Evolutionary conservation across 2,113 vertebrate genomes (phyloP).

Genomic region (Pluvianellus socialis): DNA sequence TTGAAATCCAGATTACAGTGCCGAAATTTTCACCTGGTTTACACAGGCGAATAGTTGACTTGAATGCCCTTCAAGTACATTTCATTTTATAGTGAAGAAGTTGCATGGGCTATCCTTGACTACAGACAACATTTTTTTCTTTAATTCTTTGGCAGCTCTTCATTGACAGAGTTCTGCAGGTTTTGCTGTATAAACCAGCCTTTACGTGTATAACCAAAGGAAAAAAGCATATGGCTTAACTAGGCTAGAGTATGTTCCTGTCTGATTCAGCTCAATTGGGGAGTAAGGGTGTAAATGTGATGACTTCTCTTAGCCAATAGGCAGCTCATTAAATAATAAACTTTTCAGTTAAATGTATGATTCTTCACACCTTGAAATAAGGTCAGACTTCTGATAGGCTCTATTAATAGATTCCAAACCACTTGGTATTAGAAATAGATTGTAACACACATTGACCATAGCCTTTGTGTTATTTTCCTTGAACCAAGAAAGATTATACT

Average conservation of each 20-base stretch:
- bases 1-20: neutral
- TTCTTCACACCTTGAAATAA: neutral
- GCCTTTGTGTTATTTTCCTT: neutral
- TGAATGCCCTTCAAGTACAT: neutral
- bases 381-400: neutral
- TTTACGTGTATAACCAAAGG: neutral
- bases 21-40: neutral
- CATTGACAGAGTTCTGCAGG: neutral
- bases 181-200: neutral
- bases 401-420: neutral
- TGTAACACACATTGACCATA: neutral
- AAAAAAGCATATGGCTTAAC: neutral
- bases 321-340: neutral
- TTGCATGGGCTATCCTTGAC: neutral
- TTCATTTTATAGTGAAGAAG: neutral
- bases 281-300: neutral
- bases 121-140: neutral
- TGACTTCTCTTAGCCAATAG: neutral
- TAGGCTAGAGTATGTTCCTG: neutral
- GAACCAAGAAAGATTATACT: neutral
- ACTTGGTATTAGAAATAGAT: neutral
- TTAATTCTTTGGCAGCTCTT: neutral
- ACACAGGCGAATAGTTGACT: neutral
- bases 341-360: neutral
- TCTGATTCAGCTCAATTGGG: neutral